Percentiles rank a stretch among this genome's conserved stretches.
Evolutionary conservation across 2,888 invertebrate species (phyloP).

Genomic region (Stenchaetothrips biformis): DNA sequence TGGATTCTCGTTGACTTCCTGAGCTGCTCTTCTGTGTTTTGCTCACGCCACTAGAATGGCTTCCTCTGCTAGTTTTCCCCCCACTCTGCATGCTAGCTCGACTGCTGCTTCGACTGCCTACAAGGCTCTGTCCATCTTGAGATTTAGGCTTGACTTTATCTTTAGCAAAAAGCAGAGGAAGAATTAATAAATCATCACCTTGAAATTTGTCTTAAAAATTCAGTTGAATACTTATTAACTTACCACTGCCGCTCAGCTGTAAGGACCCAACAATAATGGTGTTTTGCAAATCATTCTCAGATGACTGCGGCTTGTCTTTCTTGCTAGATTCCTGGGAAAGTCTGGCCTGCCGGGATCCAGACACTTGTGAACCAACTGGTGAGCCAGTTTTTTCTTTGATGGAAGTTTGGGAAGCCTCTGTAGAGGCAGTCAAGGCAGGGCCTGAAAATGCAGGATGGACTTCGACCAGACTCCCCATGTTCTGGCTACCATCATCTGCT

Average conservation of each 20-base stretch:
- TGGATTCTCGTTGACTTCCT: neutral
- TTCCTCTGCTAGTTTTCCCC: neutral
- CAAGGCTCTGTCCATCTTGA: neutral
- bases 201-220: neutral
- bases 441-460: conserved; percentile 7
- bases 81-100: neutral
- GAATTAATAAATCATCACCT: neutral
- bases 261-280: neutral
- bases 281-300: neutral
- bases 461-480: neutral
- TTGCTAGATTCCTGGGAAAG: neutral
- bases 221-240: neutral
- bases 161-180: no score
- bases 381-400: neutral
- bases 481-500: neutral
- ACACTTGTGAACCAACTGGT: neutral
- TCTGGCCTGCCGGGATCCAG: neutral
- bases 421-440: neutral
- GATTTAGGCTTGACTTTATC: neutral
- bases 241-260: neutral
- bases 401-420: neutral
- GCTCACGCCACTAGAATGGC: neutral
- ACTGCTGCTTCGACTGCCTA: neutral
- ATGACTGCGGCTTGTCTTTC: neutral
- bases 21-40: neutral